Evolutionary conservation across 2,113 vertebrate species (phyloP).

Genomic region (Platichthys stellatus): DNA sequence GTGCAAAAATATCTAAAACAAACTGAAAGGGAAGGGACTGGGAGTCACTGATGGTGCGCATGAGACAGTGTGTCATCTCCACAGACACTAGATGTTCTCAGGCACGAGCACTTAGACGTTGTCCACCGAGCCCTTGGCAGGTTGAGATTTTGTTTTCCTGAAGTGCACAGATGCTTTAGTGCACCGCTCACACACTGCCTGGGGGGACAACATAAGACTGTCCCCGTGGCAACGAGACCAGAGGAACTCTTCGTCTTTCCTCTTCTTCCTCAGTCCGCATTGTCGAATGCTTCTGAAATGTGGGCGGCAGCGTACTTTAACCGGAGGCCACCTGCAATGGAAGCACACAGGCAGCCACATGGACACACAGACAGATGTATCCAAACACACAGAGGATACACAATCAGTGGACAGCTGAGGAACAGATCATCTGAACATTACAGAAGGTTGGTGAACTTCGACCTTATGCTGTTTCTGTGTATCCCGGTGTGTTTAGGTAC

Average conservation of each 20-base stretch:
- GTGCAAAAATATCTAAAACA: conserved; percentile 70
- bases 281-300: conserved; percentile 91
- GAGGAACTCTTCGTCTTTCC: conserved; percentile 6
- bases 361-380: conserved; percentile 20
- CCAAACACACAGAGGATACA: conserved; percentile 29
- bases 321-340: conserved; percentile 87
- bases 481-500: too few relatives aligned
- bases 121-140: conserved; percentile 48
- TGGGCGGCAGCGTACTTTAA: conserved; percentile 91
- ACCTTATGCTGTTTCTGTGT: too few relatives aligned
- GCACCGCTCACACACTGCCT: conserved; percentile 9
- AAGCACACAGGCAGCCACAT: conserved; percentile 17
- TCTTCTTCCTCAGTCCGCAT: conserved; percentile 86
- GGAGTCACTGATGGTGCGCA: conserved; percentile 31
- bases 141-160: conserved; percentile 12
- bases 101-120: conserved; percentile 56
- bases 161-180: conserved; percentile 23
- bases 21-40: conserved; percentile 45
- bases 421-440: not conserved
- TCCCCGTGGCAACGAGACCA: conserved; percentile 1
- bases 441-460: not conserved
- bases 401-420: conserved; percentile 14
- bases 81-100: conserved; percentile 37
- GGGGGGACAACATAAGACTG: conserved; percentile 7
- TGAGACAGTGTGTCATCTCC: conserved; percentile 30